Evolutionary conservation across 2,888 invertebrate species (phyloP).

Genomic region (Formica aserva): DNA sequence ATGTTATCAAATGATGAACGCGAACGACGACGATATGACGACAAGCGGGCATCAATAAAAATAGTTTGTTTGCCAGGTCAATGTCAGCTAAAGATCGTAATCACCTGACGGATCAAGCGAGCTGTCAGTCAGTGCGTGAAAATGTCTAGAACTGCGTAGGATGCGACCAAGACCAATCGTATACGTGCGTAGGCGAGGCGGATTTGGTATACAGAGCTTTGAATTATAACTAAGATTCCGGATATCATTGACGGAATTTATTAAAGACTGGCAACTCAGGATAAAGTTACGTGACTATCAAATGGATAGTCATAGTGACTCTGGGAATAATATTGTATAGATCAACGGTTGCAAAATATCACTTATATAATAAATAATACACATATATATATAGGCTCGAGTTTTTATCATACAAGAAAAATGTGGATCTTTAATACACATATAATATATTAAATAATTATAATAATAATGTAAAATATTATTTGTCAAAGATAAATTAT

Average conservation of each 20-base stretch:
- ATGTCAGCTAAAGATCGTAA: not conserved
- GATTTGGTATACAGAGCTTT: not conserved
- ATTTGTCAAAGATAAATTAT: not conserved
- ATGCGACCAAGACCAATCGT: not conserved
- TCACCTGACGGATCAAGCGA: not conserved
- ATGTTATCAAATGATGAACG: not conserved
- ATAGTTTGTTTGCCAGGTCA: not conserved
- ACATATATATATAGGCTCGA: not conserved
- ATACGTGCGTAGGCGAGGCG: not conserved
- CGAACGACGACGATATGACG: too few relatives aligned
- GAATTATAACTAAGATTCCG: not conserved
- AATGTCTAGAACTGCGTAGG: constrained; percentile 8
- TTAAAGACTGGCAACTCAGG: not conserved
- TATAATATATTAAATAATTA: not conserved
- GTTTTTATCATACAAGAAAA: not conserved
- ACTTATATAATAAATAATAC: not conserved
- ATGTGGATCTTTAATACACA: too few relatives aligned
- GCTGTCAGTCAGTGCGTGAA: not conserved
- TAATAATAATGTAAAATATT: not conserved
- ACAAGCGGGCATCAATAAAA: not conserved
- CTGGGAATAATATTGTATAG: not conserved
- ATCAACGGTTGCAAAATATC: not conserved
- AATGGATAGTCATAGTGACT: not conserved
- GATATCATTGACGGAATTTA: not conserved
- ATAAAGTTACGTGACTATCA: not conserved